A percentile compares a stretch with the other conserved stretches of the same genome.
phyloP scores from a whole-genome alignment of 2,113 vertebrate genomes.

The Dissostichus mawsoni region DNA sequence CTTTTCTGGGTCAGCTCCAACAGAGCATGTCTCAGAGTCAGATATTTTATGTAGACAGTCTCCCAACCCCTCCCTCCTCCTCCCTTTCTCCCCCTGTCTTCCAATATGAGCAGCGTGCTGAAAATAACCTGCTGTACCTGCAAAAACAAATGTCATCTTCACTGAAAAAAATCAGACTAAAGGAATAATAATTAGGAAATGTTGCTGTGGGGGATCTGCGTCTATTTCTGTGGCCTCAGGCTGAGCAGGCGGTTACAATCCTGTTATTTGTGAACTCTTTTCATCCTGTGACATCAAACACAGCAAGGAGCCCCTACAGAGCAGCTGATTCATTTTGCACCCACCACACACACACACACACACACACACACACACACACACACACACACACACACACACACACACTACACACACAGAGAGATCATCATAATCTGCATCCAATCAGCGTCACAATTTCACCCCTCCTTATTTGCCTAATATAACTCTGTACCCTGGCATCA shows the following conservation, averaged over 20 bases:
- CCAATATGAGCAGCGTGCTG: slow-evolving; percentile 1
- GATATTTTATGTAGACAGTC: slow-evolving; percentile 65
- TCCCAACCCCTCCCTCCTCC: neutral
- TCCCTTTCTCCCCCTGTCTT: neutral
- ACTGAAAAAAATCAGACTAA: neutral
- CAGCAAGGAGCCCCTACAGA: slow-evolving; percentile 22
- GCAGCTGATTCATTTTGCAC: slow-evolving; percentile 39
- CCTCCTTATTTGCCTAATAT: slow-evolving; percentile 21
- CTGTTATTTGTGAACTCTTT: slow-evolving; percentile 47
- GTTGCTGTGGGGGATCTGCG: slow-evolving; percentile 9
- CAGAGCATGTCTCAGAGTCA: slow-evolving; percentile 42
- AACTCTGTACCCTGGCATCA: slow-evolving; percentile 15
- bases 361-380: neutral
- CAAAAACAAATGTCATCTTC: slow-evolving; percentile 52
- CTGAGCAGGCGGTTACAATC: slow-evolving; percentile 36
- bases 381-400: neutral
- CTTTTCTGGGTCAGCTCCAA: slow-evolving; percentile 74
- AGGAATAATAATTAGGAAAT: slow-evolving; percentile 21
- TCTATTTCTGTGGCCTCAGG: slow-evolving; percentile 26
- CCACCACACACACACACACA: neutral
- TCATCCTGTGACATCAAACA: slow-evolving; percentile 55
- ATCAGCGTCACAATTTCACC: slow-evolving; percentile 48
- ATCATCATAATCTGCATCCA: slow-evolving; percentile 41
- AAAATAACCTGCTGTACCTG: slow-evolving; percentile 62
- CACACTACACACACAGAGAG: neutral